Percentiles rank a stretch among this genome's conserved stretches.
These are phyloP conservation scores for Pseudorasbora parva DNA, from an alignment of 2,113 vertebrate species.

Conservation along the genomic window DNA sequence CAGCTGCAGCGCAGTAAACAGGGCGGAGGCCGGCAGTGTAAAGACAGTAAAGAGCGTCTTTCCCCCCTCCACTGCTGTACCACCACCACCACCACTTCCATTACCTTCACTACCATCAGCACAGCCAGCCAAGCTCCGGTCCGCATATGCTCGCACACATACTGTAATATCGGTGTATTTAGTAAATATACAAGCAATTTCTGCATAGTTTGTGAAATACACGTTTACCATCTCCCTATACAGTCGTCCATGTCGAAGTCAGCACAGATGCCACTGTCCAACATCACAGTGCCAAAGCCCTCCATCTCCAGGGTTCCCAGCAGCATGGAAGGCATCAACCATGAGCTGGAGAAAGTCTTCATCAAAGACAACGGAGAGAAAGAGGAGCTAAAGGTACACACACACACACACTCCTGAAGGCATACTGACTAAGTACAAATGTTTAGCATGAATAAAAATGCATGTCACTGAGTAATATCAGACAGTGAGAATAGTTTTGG, in stretches of 20 bases:
- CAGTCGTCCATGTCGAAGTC: slow-evolving; percentile 88
- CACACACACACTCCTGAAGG: neutral
- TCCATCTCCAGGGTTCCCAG: slow-evolving; percentile 91
- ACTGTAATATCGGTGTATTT: neutral
- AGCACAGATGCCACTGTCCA: slow-evolving; percentile 89
- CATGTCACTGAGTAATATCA: neutral
- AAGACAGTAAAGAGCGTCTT: slow-evolving; percentile 81
- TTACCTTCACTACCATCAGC: slow-evolving; percentile 69
- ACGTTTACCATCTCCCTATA: neutral
- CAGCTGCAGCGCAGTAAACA: slow-evolving; percentile 87
- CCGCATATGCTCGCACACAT: slow-evolving; percentile 2
- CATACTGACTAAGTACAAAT: neutral
- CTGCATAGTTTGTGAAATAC: neutral
- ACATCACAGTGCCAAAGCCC: slow-evolving; percentile 93
- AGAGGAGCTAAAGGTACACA: slow-evolving; percentile 89
- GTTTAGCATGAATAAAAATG: neutral
- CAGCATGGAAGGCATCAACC: slow-evolving; percentile 98
- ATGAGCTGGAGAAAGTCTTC: slow-evolving; percentile 97
- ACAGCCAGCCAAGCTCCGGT: slow-evolving; percentile 46
- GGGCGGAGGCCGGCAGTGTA: slow-evolving; percentile 77
- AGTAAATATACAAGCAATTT: neutral
- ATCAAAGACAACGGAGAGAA: slow-evolving; percentile 93
- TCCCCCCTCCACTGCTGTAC: slow-evolving; percentile 83
- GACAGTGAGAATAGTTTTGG: neutral
- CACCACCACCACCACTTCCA: slow-evolving; percentile 73